phyloP scores from a whole-genome alignment of 2,113 vertebrate species.

The Megaceryle torquata region DNA sequence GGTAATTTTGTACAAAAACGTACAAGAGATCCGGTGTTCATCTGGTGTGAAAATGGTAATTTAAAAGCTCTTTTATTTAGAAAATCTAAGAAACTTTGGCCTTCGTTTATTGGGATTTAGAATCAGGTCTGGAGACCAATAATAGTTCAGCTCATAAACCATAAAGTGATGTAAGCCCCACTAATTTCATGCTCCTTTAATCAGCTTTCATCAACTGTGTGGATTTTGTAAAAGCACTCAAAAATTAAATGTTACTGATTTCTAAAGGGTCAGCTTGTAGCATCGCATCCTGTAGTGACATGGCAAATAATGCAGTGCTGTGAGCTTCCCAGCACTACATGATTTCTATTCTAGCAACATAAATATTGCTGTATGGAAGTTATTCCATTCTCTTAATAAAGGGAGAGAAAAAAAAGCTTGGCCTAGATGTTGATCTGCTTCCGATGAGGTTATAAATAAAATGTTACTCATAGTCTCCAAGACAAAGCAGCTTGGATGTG shows the following conservation, averaged over 20 bases:
- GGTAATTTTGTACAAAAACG: slow-evolving; percentile 52
- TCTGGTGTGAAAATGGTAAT: slow-evolving; percentile 34
- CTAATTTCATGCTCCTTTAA: slow-evolving; percentile 63
- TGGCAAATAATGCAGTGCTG: neutral
- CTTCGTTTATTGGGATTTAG: slow-evolving; percentile 15
- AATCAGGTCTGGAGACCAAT: slow-evolving; percentile 42
- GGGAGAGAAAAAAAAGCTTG: neutral
- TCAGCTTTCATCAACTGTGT: slow-evolving; percentile 51
- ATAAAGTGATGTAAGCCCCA: slow-evolving; percentile 28
- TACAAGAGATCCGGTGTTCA: slow-evolving; percentile 48
- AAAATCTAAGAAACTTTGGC: slow-evolving; percentile 43
- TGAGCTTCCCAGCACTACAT: neutral
- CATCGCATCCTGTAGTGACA: neutral
- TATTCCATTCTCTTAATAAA: neutral
- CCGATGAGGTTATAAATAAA: neutral
- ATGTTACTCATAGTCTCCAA: neutral
- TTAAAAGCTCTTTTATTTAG: slow-evolving; percentile 48
- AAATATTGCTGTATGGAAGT: neutral
- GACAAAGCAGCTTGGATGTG: slow-evolving; percentile 10
- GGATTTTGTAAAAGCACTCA: slow-evolving; percentile 40
- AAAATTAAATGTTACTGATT: slow-evolving; percentile 63
- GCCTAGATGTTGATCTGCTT: neutral
- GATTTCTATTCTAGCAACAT: neutral
- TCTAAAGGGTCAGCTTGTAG: slow-evolving; percentile 43
- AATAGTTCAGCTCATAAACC: slow-evolving; percentile 38